Evolutionary conservation across 2,797 vertebrate genomes (phyloP), one percentile per base, ranked within the genome.

Genomic region (Setipinna tenuifilis): DNA sequence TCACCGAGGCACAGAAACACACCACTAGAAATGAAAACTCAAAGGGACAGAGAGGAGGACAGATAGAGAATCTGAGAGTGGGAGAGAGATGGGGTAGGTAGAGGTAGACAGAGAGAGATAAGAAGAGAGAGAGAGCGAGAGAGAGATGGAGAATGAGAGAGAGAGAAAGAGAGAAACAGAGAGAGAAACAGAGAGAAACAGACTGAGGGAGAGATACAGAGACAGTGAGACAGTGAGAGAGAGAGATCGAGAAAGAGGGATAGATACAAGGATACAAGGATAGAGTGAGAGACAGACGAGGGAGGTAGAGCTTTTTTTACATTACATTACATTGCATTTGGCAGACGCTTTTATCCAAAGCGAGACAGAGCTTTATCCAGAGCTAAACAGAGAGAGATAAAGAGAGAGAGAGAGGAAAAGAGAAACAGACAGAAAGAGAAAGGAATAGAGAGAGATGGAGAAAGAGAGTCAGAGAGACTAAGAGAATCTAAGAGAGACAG

Each of bases 101-200:
- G 7, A 54, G 7, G 2, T 1, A 35, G 21, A 57, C 50, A 84
- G 75, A 84, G 25, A n/a, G 48, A 59, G 71, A 83, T 57, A 81
- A 61, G 54, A 78, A 85, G 59, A 86, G 78, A 82, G 78, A 88
- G 85, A 80, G 62, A 78, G 59, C 68, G 25, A 78, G 83, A 85
- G 54, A 41, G 0, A 54, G 50, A 54, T 9, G 48, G 78, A 54
- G 78, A 31, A 68, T 21, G 84, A 14, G 80, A 78, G 31, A 58
- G 41, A 14, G 25, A 16, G 41, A 16, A 44, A 71, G 41, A 75
- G 35, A 41, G 35, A 41, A n/a, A n/a, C n/a, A n/a, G 35, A 41
- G 35, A 41, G 35, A 41, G 35, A 35, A 19, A 57, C 50, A 83
- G 68, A 83, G 19, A n/a, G 48, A 59, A 71, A 83, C 50, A 81